phyloP scores from a whole-genome alignment of 2,797 vertebrate genomes.

The Lacerta agilis region DNA sequence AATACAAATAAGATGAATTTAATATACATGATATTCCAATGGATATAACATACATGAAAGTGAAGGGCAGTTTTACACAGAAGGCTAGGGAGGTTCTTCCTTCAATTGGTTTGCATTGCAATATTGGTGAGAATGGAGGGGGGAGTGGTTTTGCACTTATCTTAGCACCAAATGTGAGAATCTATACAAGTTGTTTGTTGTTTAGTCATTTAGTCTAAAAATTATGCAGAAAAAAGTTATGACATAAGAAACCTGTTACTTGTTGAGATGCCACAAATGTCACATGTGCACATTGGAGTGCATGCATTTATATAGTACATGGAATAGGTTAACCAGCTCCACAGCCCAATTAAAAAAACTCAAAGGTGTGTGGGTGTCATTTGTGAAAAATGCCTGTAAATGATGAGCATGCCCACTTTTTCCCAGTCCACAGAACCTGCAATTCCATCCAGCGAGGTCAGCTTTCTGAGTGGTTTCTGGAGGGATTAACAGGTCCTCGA shows the following conservation, averaged over 20 bases:
- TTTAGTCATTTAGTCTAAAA: background rate
- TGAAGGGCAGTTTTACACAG: background rate
- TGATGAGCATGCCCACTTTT: background rate
- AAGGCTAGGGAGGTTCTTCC: background rate
- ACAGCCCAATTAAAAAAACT: background rate
- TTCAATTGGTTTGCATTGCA: no score
- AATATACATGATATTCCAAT: background rate
- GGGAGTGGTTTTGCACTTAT: background rate
- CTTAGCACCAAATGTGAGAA: no score
- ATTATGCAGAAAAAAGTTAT: no score
- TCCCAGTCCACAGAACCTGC: background rate
- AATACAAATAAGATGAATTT: background rate
- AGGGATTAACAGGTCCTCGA: background rate
- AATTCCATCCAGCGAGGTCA: background rate
- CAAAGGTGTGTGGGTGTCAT: background rate
- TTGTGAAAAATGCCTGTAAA: background rate
- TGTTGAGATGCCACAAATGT: background rate
- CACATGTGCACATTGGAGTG: background rate
- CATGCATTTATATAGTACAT: background rate
- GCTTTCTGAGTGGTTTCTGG: background rate
- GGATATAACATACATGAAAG: background rate
- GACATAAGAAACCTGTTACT: no score
- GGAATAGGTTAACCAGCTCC: background rate
- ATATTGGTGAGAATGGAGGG: background rate
- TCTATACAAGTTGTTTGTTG: no score